These are phyloP conservation scores for Emberiza fucata DNA, from an alignment of 2,113 vertebrate genomes.

Conservation along the genomic window DNA sequence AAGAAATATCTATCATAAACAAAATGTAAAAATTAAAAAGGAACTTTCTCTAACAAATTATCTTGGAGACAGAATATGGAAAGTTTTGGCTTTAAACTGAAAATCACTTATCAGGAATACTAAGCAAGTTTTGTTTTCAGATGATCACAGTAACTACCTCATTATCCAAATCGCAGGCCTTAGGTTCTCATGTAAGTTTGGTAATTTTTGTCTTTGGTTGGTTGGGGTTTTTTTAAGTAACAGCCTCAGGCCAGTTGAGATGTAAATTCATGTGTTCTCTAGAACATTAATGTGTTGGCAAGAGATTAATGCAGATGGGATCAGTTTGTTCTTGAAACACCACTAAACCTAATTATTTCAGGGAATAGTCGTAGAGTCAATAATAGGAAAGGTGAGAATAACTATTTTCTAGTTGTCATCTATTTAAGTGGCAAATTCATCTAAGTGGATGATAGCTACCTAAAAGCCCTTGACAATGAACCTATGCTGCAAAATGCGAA, in stretches of 20 bases:
- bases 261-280: slow-evolving; percentile 56
- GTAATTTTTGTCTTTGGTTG: background rate
- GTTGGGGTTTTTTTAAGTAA: background rate
- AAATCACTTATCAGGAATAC: background rate
- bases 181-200: background rate
- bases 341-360: slow-evolving; percentile 58
- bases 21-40: background rate
- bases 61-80: background rate
- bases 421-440: slow-evolving; percentile 10
- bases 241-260: slow-evolving; percentile 23
- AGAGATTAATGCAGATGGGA: slow-evolving; percentile 23
- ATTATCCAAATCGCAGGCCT: background rate
- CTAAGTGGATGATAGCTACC: background rate
- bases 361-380: slow-evolving; percentile 53
- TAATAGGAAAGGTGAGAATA: slow-evolving; percentile 36
- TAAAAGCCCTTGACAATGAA: background rate
- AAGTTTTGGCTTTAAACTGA: background rate
- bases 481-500: background rate
- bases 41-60: background rate
- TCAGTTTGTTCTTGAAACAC: slow-evolving; percentile 62
- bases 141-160: background rate
- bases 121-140: background rate
- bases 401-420: slow-evolving; percentile 45
- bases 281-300: slow-evolving; percentile 23
- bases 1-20: background rate